phyloP scores from a whole-genome alignment of 1,140 invertebrate genomes.

The Pachyrhynchus sulphureomaculatus region DNA sequence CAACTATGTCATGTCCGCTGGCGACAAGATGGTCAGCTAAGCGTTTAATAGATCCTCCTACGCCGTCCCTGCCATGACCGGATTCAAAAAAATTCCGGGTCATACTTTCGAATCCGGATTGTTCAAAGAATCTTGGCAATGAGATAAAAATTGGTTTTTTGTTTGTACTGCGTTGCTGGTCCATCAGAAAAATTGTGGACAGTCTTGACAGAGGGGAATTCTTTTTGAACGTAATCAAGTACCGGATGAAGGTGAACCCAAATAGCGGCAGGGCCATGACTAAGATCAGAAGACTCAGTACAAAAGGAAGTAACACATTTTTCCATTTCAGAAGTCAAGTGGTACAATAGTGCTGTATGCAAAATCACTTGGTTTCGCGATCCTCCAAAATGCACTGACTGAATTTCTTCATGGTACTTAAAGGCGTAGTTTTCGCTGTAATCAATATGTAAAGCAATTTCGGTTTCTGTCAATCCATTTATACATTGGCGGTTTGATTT shows the following conservation, averaged over 20 bases:
- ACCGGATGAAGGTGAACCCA: slow-evolving; percentile 32
- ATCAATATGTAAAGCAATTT: background rate
- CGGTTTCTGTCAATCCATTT: too few species aligned
- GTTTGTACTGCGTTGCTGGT: slow-evolving; percentile 31
- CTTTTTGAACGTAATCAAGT: background rate
- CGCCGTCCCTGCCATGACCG: slow-evolving; percentile 30
- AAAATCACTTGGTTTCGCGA: slow-evolving; percentile 29
- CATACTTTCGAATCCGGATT: slow-evolving; percentile 14
- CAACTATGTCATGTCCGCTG: slow-evolving; percentile 5
- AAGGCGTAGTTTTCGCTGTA: too few species aligned
- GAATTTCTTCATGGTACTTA: slow-evolving; percentile 31
- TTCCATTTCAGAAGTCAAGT: slow-evolving; percentile 11
- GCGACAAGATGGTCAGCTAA: slow-evolving; percentile 6
- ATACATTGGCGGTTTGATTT: too few species aligned
- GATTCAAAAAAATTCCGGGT: slow-evolving; percentile 33
- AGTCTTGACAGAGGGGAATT: slow-evolving; percentile 12
- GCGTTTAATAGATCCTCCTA: slow-evolving; percentile 1
- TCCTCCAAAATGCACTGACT: slow-evolving; percentile 33
- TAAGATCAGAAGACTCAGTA: slow-evolving; percentile 11
- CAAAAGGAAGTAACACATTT: slow-evolving; percentile 20
- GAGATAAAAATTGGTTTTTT: slow-evolving; percentile 29
- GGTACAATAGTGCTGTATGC: slow-evolving; percentile 31
- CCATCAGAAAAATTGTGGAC: slow-evolving; percentile 30
- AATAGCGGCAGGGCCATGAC: slow-evolving; percentile 27
- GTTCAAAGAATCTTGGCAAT: slow-evolving; percentile 9